These are phyloP conservation scores for Seriola dumerili DNA, from an alignment of 2,113 vertebrate species.

Conservation along the genomic window DNA sequence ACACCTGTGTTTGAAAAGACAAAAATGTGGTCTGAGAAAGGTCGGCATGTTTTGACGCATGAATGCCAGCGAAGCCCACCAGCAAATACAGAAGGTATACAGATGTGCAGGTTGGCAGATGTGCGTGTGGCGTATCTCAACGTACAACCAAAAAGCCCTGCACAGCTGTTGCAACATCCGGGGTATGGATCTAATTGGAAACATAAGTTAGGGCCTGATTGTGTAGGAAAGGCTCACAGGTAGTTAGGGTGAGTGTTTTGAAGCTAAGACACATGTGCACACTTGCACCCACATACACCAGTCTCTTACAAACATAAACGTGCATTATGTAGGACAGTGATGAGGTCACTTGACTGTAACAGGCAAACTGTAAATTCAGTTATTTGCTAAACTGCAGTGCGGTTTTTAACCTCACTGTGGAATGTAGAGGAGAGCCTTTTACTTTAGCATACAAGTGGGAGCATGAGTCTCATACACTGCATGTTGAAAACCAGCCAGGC, in stretches of 20 bases:
- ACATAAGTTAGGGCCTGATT: slow-evolving; percentile 40
- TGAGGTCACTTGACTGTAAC: background rate
- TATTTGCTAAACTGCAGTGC: background rate
- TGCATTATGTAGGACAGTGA: background rate
- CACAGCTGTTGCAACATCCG: slow-evolving; percentile 69
- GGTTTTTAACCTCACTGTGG: slow-evolving; percentile 11
- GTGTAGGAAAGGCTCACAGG: background rate
- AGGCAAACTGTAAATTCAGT: background rate
- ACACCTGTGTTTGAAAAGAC: background rate
- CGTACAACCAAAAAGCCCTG: too few relatives aligned
- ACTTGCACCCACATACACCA: too few relatives aligned
- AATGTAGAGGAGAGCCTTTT: background rate
- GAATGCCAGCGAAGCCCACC: background rate
- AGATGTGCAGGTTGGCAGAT: slow-evolving; percentile 3
- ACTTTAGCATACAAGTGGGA: slow-evolving; percentile 10
- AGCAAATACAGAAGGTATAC: background rate
- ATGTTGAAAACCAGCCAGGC: background rate
- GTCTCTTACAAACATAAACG: too few relatives aligned
- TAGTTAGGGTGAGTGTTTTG: too few relatives aligned
- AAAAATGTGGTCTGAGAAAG: background rate
- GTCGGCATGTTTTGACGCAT: background rate
- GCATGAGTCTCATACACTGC: background rate
- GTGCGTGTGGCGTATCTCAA: background rate
- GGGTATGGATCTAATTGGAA: slow-evolving; percentile 46
- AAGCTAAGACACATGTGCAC: too few relatives aligned